Percentiles rank a stretch among this genome's conserved stretches.
These are phyloP conservation scores for Drosophila bocki DNA, from an alignment of 1,140 invertebrate genomes.

Conservation along the genomic window DNA sequence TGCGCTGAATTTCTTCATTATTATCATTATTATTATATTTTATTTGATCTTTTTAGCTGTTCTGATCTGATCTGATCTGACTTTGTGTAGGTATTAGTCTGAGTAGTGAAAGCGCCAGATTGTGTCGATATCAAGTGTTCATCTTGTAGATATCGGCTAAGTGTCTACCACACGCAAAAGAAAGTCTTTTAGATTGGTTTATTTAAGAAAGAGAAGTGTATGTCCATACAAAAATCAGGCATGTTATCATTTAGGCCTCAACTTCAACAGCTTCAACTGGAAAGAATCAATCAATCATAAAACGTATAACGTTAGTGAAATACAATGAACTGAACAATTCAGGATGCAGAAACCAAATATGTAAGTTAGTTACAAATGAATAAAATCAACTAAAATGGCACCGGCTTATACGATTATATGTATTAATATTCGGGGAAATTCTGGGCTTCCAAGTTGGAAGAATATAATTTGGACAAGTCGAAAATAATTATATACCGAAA, in stretches of 20 bases:
- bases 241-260: constrained; percentile 85
- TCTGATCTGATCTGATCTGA: constrained; percentile 43
- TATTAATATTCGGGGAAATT: constrained; percentile 3
- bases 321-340: constrained; percentile 73
- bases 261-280: constrained; percentile 85
- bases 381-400: constrained; percentile 31
- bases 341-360: constrained; percentile 67
- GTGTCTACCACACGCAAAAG: constrained; percentile 75
- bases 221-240: constrained; percentile 84
- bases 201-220: constrained; percentile 75
- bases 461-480: constrained; percentile 15
- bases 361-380: constrained; percentile 64
- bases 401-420: constrained; percentile 10
- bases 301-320: constrained; percentile 80
- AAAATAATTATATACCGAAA: neutral
- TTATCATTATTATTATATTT: constrained; percentile 23
- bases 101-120: constrained; percentile 66
- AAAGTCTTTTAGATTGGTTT: constrained; percentile 74
- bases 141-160: constrained; percentile 69
- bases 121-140: constrained; percentile 65
- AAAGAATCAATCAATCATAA: constrained; percentile 85
- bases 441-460: neutral
- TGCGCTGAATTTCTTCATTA: constrained; percentile 43
- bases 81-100: constrained; percentile 44
- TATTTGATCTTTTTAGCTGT: constrained; percentile 26